Conservation (phyloP, 2,888 invertebrate genomes). For the Hirtodrosophila confusa region DNA sequence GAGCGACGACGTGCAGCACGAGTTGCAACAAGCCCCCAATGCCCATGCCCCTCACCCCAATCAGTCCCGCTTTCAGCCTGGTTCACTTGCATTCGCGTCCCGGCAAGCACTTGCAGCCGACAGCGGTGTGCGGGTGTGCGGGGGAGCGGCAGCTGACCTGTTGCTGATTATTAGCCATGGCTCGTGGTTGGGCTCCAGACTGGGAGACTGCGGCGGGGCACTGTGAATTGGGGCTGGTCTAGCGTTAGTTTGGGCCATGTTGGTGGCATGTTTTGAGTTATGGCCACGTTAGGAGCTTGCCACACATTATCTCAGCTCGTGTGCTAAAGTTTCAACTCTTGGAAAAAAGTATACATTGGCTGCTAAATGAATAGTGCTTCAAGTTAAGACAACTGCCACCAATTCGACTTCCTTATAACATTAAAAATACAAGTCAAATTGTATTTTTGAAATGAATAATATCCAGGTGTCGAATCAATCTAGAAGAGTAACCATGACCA, state of each 20-base stretch:
- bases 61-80: slow-evolving; percentile 21
- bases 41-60: neutral
- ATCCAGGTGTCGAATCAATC: no score
- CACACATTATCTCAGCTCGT: slow-evolving; percentile 32
- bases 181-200: slow-evolving; percentile 40
- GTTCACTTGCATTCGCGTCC: slow-evolving; percentile 44
- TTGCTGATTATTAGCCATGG: slow-evolving; percentile 64
- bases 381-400: neutral
- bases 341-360: slow-evolving; percentile 6
- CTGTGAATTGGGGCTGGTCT: slow-evolving; percentile 27
- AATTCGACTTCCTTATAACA: no score
- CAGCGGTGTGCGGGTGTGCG: neutral
- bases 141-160: slow-evolving; percentile 40
- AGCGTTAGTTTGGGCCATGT: slow-evolving; percentile 45
- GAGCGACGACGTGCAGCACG: slow-evolving; percentile 79
- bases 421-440: no score
- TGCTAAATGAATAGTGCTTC: slow-evolving; percentile 7
- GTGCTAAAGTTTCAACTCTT: slow-evolving; percentile 7
- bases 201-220: slow-evolving; percentile 6
- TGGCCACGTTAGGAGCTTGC: slow-evolving; percentile 58
- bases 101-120: slow-evolving; percentile 58
- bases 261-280: slow-evolving; percentile 78
- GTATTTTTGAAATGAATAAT: no score
- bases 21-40: slow-evolving; percentile 47
- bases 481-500: no score